phyloP scores from a whole-genome alignment of 1,140 invertebrate genomes.

The Trichonephila clavipes region DNA sequence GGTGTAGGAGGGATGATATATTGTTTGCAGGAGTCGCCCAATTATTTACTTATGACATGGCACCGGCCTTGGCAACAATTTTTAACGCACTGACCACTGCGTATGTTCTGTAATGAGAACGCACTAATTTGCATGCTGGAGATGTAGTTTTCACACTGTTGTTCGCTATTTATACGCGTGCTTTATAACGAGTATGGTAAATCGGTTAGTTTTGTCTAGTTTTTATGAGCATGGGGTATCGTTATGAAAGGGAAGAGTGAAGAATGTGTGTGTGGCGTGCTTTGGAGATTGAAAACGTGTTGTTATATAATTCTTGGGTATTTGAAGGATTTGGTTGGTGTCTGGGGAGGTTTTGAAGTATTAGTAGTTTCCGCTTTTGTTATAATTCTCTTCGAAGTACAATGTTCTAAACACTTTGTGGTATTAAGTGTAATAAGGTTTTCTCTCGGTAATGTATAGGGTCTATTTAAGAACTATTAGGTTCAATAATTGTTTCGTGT shows the following conservation, averaged over 20 bases:
- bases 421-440: no score
- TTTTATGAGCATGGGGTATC: neutral
- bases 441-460: no score
- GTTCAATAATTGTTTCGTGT: no score
- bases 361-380: neutral
- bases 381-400: neutral
- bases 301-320: neutral
- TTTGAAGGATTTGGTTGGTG: neutral
- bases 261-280: neutral
- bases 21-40: neutral
- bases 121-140: neutral
- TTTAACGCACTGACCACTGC: neutral
- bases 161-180: conserved; percentile 6
- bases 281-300: neutral
- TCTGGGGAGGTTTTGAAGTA: neutral
- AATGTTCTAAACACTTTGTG: neutral
- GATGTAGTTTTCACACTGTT: neutral
- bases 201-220: neutral
- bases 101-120: neutral
- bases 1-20: neutral
- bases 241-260: neutral
- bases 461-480: no score
- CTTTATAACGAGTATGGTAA: neutral
- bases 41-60: conserved; percentile 27
- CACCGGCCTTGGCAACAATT: neutral